Evolutionary conservation across 2,113 vertebrate species (phyloP), one percentile per base, ranked within the genome.

Genomic region (Phyllostomus discolor): DNA sequence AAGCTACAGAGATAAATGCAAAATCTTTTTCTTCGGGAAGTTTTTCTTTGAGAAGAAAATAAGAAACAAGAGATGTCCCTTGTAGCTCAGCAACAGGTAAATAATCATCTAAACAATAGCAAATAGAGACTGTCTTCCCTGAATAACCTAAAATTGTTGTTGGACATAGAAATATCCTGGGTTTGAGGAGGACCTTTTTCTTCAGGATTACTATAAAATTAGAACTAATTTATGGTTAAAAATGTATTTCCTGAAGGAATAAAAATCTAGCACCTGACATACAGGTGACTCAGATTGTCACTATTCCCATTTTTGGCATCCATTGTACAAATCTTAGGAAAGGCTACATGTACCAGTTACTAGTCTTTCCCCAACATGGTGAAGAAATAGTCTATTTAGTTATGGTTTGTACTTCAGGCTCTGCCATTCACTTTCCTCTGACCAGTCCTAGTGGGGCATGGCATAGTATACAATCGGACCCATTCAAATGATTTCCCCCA

Each of bases 401-500:
- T 93, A 31, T 72, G 41, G 69, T 50, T 95, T 95, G 59, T 33
- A 85, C 7, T n/a, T 16, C 4, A 59, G 43, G 7, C 31, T 88
- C 52, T 94, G 67, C 79, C 2, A 35, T 16, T 72, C 1, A 38
- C 72, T 92, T 88, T 80, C 59, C 54, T 75, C 69, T 95, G 79
- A 89, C 54, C 50, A 97, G 96, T 93, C 22, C 57, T 85, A 91
- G 64, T 91, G 92, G 96, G 97, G 97, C 96, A 95, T 93, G 96
- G 97, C 97, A 97, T 82, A 96, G 72, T 97, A 81, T 86, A 96
- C 88, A 97, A 90, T 96, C 95, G 87, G 80, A 93, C 96, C 93
- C 96, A 96, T 98, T 98, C 96, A 98, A 83, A 95, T 89, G 66
- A 95, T 95, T 83, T 90, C 91, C 85, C 87, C 90, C 35, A 80